Evolutionary conservation across 2,888 invertebrate genomes (phyloP).

Genomic region (Baronia brevicornis): DNA sequence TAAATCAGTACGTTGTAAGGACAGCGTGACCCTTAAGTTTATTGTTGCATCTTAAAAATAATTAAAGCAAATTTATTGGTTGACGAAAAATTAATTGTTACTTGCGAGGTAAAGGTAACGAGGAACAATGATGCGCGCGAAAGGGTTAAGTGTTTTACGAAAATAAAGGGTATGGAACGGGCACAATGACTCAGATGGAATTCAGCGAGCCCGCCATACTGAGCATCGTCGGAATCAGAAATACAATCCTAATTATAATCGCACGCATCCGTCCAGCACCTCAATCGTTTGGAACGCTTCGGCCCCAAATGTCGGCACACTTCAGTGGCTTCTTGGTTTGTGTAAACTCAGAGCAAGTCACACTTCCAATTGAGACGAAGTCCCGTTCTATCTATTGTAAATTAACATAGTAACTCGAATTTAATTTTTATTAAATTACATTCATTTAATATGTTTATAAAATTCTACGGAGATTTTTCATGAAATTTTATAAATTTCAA

Average conservation of each 20-base stretch:
- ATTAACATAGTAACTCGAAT: too few species aligned
- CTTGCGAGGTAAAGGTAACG: constrained; percentile 28
- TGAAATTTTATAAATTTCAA: too few species aligned
- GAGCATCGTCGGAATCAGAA: constrained; percentile 73
- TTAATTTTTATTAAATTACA: too few species aligned
- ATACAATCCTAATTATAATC: constrained; percentile 77
- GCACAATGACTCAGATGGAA: constrained; percentile 76
- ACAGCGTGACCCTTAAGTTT: too few species aligned
- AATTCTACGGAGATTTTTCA: too few species aligned
- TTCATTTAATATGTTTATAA: too few species aligned
- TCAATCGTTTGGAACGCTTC: constrained; percentile 61
- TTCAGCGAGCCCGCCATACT: constrained; percentile 68
- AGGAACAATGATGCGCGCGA: constrained; percentile 63
- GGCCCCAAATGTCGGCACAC: constrained; percentile 22
- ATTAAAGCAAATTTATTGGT: constrained; percentile 14
- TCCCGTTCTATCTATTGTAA: too few species aligned
- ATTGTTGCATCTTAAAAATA: constrained; percentile 1
- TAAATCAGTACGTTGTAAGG: too few species aligned
- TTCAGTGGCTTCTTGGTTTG: too few species aligned
- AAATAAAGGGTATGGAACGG: constrained; percentile 72
- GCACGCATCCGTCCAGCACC: constrained; percentile 72
- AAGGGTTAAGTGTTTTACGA: constrained; percentile 68
- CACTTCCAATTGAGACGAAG: too few species aligned
- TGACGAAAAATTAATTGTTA: constrained; percentile 20
- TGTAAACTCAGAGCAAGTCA: too few species aligned